Evolutionary conservation across 2,113 vertebrate species (phyloP), one percentile per base, ranked within the genome.

Genomic region (Leuciscus idus): DNA sequence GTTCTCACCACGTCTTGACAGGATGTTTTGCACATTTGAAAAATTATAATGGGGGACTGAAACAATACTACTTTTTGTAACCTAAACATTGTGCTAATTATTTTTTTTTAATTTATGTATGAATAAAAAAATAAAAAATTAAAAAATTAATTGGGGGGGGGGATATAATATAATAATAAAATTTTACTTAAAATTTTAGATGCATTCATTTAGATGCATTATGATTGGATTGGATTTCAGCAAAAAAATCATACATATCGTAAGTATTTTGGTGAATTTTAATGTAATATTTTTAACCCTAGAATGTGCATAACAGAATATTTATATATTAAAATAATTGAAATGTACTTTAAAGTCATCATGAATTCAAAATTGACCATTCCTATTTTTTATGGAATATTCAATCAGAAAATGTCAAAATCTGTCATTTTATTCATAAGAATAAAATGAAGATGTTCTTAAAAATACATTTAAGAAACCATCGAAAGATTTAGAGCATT

Each of bases 1-100:
- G 74, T 86, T 90, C 84, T 87, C 88, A 86, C 84, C 62, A 86
- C 80, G 76, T 84, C 77, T 78, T 84, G 87, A 78, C 88, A 90
- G 91, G 91, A 93, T 90, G 91, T 93, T 93, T 91, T 83, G 83
- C 83, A 88, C 50, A 68, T 87, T 72, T 86, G 75, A 87, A 89
- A 79, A n/a, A 17, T 89, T 72, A 48, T 87, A 80, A 89, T 87
- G 83, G 84, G 90, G 89, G 84, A 55, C 13, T 86, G 84, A 48
- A 89, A 79, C 30, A 84, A 84, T 85, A 36, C 61, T 84, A 75
- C 61, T 84, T 84, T 52, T 48, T 79, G 83, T 89, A 59, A 90
- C 88, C 87, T 85, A 92, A 91, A 91, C 89, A 87, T n/a, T 2
- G 70, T 73, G 43, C 43, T 48, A 26, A 15, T 2, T 21, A 57